Evolutionary conservation across 1,140 invertebrate genomes (phyloP).

Genomic region (Liolophura sinensis): DNA sequence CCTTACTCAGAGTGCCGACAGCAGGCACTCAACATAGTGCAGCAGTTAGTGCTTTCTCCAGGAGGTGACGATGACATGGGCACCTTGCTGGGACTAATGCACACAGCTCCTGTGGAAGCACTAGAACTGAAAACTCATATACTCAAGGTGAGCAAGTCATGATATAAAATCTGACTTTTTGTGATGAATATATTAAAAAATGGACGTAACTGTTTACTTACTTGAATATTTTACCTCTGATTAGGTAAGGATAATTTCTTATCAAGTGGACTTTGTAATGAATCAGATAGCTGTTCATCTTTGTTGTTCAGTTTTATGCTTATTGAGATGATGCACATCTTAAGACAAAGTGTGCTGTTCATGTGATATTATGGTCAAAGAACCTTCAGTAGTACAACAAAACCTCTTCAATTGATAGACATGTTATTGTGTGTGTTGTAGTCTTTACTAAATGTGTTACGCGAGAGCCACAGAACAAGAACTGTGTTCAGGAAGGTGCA

Average conservation of each 20-base stretch:
- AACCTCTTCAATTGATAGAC: neutral
- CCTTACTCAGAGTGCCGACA: conserved; percentile 81
- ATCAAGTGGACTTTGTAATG: no score
- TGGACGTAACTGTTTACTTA: no score
- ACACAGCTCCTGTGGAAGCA: conserved; percentile 78
- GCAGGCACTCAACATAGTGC: conserved; percentile 73
- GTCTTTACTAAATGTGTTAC: conserved; percentile 81
- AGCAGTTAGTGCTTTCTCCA: conserved; percentile 85
- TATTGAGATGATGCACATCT: no score
- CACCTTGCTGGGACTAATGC: conserved; percentile 86
- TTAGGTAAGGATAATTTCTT: no score
- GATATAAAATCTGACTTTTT: no score
- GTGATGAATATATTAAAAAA: no score
- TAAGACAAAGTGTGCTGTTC: no score
- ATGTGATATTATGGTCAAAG: neutral
- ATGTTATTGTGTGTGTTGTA: conserved; percentile 48
- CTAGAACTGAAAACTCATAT: conserved; percentile 88
- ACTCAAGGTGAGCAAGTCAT: conserved; percentile 71
- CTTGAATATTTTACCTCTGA: no score
- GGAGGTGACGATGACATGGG: conserved; percentile 96
- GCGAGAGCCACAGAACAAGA: conserved; percentile 92
- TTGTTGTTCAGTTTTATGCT: no score
- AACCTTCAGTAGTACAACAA: neutral
- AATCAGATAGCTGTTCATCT: no score
- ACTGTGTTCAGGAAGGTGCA: conserved; percentile 97